A percentile compares a stretch with the other conserved stretches of the same genome.
These are phyloP conservation scores for Leucophenga maculata DNA, from an alignment of 2,888 invertebrate species.

Conservation along the genomic window DNA sequence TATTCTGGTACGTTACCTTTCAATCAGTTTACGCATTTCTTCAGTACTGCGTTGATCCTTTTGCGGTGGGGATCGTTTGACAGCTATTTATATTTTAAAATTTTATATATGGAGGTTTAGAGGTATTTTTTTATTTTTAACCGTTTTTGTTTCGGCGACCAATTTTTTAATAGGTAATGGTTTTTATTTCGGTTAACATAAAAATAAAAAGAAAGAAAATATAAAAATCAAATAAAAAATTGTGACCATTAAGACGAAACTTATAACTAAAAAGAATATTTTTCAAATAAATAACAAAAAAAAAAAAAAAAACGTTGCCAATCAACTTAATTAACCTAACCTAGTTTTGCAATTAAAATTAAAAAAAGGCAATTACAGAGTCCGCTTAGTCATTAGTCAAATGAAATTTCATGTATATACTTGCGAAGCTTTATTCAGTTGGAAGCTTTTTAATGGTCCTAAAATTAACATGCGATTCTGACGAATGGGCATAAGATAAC, in stretches of 20 bases:
- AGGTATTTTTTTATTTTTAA: slow-evolving; percentile 32
- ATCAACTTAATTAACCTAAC: slow-evolving; percentile 41
- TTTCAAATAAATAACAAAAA: slow-evolving; percentile 33
- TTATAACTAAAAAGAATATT: slow-evolving; percentile 35
- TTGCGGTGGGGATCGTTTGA: slow-evolving; percentile 80
- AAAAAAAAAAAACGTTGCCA: slow-evolving; percentile 38
- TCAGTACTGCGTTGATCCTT: slow-evolving; percentile 96
- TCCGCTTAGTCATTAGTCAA: no score
- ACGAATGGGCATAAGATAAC: no score
- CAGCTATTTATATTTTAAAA: slow-evolving; percentile 61
- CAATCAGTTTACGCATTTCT: slow-evolving; percentile 97
- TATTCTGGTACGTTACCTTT: slow-evolving; percentile 85
- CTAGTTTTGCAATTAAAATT: slow-evolving; percentile 38
- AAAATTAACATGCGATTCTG: no score
- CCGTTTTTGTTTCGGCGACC: neutral
- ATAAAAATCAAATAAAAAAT: slow-evolving; percentile 15
- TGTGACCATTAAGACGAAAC: neutral
- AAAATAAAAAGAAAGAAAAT: slow-evolving; percentile 27
- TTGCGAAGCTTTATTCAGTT: neutral
- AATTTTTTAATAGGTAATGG: slow-evolving; percentile 15
- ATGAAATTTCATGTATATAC: slow-evolving; percentile 28
- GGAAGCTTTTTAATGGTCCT: no score
- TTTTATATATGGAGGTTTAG: slow-evolving; percentile 31
- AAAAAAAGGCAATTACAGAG: no score
- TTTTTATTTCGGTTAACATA: slow-evolving; percentile 7